Evolutionary conservation across 1,140 invertebrate genomes (phyloP), one percentile per base, ranked within the genome.

Genomic region (Cepaea nemoralis): DNA sequence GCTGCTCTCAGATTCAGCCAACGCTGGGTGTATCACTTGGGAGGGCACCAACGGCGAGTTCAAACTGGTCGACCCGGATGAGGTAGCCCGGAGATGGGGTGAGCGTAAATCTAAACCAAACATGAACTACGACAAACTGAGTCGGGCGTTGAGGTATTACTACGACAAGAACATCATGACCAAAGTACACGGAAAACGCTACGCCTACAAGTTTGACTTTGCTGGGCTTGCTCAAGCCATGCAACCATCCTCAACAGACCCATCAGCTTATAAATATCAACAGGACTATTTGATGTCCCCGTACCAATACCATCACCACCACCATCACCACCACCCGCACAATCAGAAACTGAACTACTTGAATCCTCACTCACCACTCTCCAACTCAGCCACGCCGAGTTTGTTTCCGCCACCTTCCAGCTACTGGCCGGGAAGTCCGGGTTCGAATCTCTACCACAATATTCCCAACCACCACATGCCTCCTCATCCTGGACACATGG

Each of bases 51-150:
- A 97, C 86, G 97, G 97, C 6, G 96, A 98, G 91, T 99, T 99
- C 93, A 97, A 98, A 93, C 94, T 99, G 84, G 97, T 96, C 12
- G 97, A 99, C 92, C 98, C 98, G 0, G 98, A 99, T 89, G 97
- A 99, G 90, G 98, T 99, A 48, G 98, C 98, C 0, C 93, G 97
- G 83, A 93, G 96, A 86, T 99, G 98, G 98, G 98, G 98, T 66
- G 97, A 98, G 91, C 93, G 98, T 80, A 99, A 99, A 92, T 97
- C 96, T 42, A 99, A 99, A 92, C 98, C 98, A 50, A 99, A 99
- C 92, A 99, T 99, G 98, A 99, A 99, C 93, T 99, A 99, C 92
- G 98, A 99, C 92, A 99, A 99, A 93, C 94, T 99, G 84, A 98
- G 96, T 89, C 94, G 98, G 85, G 98, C 97, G 78, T 93, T 99